phyloP scores from a whole-genome alignment of 2,113 vertebrate species.

The Cyprinodon variegatus region DNA sequence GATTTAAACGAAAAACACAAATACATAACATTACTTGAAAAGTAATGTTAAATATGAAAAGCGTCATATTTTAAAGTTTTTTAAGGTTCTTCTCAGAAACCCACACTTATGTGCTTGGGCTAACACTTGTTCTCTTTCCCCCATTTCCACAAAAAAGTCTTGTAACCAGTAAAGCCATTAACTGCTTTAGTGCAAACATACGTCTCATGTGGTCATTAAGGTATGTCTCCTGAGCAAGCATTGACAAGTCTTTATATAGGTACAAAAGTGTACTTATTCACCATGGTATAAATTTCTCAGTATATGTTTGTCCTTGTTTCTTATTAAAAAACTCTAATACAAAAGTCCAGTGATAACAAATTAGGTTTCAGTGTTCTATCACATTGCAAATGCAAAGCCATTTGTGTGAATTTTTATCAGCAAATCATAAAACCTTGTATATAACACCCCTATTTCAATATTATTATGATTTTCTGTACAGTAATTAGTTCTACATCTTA shows the following conservation, averaged over 20 bases:
- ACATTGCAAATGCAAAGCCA: background rate
- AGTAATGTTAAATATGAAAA: background rate
- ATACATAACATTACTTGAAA: background rate
- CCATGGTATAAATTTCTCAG: slow-evolving; percentile 1
- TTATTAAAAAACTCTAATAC: background rate
- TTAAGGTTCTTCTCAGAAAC: background rate
- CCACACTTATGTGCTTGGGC: background rate
- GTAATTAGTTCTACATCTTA: slow-evolving; percentile 31
- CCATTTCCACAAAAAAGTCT: slow-evolving; percentile 6
- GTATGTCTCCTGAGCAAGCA: background rate
- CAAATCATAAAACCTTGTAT: background rate
- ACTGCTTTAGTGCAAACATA: slow-evolving; percentile 11
- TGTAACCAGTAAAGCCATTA: slow-evolving; percentile 14
- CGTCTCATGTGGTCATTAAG: background rate
- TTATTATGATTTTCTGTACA: slow-evolving; percentile 21
- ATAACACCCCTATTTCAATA: slow-evolving; percentile 6
- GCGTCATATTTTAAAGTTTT: background rate
- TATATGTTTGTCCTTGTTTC: slow-evolving; percentile 2
- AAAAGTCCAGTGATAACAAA: background rate
- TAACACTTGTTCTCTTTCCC: background rate
- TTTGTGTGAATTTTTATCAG: background rate
- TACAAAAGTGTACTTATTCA: background rate
- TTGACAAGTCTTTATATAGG: background rate
- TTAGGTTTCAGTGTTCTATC: slow-evolving; percentile 12
- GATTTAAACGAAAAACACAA: background rate